Conservation (phyloP, 2,888 invertebrate genomes). For the Megamerina dolium region DNA sequence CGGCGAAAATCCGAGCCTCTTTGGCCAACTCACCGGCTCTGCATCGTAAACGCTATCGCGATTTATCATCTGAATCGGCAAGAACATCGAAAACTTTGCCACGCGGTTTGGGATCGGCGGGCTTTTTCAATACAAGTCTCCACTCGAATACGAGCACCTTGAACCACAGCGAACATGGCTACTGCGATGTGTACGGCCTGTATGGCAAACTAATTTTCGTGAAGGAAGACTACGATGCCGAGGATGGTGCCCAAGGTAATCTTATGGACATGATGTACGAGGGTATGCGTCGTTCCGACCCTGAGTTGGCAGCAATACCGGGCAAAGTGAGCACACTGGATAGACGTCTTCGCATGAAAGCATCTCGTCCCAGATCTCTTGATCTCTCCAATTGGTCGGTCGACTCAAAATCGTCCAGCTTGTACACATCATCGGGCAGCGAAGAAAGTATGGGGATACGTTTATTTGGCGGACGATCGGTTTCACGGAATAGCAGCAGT, state of each 20-base stretch:
- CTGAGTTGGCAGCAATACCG: conserved; percentile 76
- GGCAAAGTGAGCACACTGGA: conserved; percentile 77
- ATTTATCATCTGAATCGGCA: conserved; percentile 53
- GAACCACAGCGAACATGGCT: conserved; percentile 58
- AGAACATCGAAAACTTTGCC: conserved; percentile 75
- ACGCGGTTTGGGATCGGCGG: conserved; percentile 55
- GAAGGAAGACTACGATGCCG: conserved; percentile 64
- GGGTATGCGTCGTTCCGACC: conserved; percentile 71
- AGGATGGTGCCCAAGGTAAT: conserved; percentile 64
- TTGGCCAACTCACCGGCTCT: conserved; percentile 60
- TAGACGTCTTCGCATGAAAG: conserved; percentile 73
- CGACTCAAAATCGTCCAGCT: conserved; percentile 73
- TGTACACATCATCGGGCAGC: conserved; percentile 80
- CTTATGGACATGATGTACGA: conserved; percentile 60
- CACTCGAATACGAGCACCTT: conserved; percentile 56
- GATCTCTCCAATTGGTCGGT: conserved; percentile 86
- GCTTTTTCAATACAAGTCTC: conserved; percentile 39
- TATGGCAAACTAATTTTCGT: conserved; percentile 87
- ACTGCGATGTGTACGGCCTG: conserved; percentile 82
- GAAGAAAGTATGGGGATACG: conserved; percentile 74
- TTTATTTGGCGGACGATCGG: conserved; percentile 55
- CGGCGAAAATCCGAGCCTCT: conserved; percentile 58
- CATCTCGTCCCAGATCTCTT: conserved; percentile 71
- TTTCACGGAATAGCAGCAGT: conserved; percentile 70
- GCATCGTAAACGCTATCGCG: conserved; percentile 54